These are phyloP conservation scores for Coracopsis vasa DNA, from an alignment of 2,113 vertebrate genomes.

Conservation along the genomic window DNA sequence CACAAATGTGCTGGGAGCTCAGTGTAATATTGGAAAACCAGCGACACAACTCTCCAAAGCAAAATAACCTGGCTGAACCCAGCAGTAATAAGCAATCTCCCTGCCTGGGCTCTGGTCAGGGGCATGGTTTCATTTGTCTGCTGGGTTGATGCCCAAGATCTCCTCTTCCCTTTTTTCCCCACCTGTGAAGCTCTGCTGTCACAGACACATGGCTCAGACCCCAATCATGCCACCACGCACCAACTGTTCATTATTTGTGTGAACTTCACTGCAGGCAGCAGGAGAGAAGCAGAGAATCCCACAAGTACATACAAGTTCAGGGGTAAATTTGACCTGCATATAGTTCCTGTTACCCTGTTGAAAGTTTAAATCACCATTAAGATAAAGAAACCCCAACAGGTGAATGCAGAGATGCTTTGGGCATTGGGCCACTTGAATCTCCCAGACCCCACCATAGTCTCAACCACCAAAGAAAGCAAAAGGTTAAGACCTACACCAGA, in stretches of 20 bases:
- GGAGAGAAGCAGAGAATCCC: background rate
- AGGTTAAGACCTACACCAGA: accelerated
- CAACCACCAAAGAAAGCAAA: background rate
- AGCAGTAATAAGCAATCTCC: background rate
- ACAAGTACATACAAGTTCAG: background rate
- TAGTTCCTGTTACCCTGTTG: background rate
- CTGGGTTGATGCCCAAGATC: background rate
- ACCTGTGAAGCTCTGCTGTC: background rate
- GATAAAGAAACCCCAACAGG: background rate
- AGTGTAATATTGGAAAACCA: background rate
- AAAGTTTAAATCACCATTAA: background rate
- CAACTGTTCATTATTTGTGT: background rate
- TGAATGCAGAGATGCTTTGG: background rate
- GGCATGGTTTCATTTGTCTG: background rate
- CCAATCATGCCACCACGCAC: background rate
- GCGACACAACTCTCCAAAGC: background rate
- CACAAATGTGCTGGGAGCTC: background rate
- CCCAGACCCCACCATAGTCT: background rate
- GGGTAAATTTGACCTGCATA: background rate
- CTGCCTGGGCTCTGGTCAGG: background rate
- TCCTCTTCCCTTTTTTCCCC: background rate
- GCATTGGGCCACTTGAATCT: background rate
- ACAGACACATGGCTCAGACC: background rate
- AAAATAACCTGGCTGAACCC: background rate
- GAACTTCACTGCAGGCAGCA: background rate